Conservation (phyloP, 1,140 invertebrate species). For the Apis dorsata region DNA sequence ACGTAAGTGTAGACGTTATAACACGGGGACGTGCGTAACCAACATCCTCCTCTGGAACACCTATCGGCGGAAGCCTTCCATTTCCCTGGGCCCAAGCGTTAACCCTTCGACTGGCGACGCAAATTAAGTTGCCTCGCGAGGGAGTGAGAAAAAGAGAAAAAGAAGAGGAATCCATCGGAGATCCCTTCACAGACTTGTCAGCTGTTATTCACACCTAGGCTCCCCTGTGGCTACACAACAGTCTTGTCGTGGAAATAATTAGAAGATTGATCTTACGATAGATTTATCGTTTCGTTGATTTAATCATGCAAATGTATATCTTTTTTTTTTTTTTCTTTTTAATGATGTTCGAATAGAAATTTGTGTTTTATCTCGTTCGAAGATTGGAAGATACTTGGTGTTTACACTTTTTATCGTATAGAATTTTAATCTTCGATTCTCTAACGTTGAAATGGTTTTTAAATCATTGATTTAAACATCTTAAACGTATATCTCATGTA, state of each 20-base stretch:
- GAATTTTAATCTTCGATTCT: too few species aligned
- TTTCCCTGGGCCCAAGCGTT: slow-evolving; percentile 9
- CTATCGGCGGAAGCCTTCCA: slow-evolving; percentile 32
- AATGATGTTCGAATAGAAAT: too few species aligned
- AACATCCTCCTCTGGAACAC: slow-evolving; percentile 36
- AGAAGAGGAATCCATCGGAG: not conserved
- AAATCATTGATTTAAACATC: too few species aligned
- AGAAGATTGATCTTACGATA: not conserved
- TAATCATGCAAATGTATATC: not conserved
- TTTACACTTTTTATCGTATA: too few species aligned
- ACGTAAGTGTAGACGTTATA: not conserved
- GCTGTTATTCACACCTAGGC: not conserved
- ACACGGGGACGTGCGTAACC: not conserved
- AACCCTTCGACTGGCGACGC: slow-evolving; percentile 10
- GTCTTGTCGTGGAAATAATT: not conserved
- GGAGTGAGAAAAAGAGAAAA: not conserved
- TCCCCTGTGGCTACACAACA: too few species aligned
- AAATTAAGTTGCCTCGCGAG: slow-evolving; percentile 1
- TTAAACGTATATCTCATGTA: not conserved
- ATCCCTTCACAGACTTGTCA: not conserved
- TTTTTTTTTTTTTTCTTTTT: too few species aligned
- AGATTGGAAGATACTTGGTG: too few species aligned
- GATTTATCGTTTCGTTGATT: too few species aligned
- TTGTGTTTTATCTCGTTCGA: too few species aligned
- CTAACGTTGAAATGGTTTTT: too few species aligned